Evolutionary conservation across 2,888 invertebrate species (phyloP), one percentile per base, ranked within the genome.

Genomic region (Drosophila neutralis): DNA sequence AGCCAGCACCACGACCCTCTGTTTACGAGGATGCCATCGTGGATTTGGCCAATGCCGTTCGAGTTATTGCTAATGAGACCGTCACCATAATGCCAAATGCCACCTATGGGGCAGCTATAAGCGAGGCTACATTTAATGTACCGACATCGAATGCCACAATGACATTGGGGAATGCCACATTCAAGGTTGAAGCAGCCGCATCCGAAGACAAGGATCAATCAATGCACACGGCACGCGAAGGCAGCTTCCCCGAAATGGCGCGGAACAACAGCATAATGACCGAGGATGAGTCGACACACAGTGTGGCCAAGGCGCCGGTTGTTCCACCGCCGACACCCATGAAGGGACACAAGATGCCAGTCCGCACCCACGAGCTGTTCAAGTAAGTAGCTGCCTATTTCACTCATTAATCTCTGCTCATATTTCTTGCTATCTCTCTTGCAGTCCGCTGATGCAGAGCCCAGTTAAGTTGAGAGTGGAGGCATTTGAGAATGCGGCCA

Each of bases 401-500:
- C 15, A 13, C 5, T 31, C 5, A 10, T 4, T 11, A n/a, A 11
- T 27, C 5, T 18, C n/a, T 62, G 38, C 21, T 36, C 24, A 59
- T 71, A 2, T 31, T 64, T 18, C n/a, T n/a, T 94, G 11, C 21
- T n/a, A 27, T n/a, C 2, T 24, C 36, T 94, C 93, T 8, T 15
- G 0, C 73, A 95, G 95, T 92, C 95, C 95, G 2, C 94, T 94
- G 69, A 93, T 94, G 8, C 94, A 94, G 70, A 95, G 95, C 76
- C 94, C 95, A 0, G 94, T 95, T 6, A 95, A 95, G 85, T 94
- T 94, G 82, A 94, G 94, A 45, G 95, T 95, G 0, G 94, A 94
- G 78, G 95, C 95, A 1, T 95, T 95, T 76, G 95, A 95, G 78
- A 93, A 93, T 75, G 92, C 88, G 4, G 92, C 92, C 1, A 82